Base-by-base conservation (phyloP, 2,797 vertebrate genomes). In the Falco columbarius region DNA sequence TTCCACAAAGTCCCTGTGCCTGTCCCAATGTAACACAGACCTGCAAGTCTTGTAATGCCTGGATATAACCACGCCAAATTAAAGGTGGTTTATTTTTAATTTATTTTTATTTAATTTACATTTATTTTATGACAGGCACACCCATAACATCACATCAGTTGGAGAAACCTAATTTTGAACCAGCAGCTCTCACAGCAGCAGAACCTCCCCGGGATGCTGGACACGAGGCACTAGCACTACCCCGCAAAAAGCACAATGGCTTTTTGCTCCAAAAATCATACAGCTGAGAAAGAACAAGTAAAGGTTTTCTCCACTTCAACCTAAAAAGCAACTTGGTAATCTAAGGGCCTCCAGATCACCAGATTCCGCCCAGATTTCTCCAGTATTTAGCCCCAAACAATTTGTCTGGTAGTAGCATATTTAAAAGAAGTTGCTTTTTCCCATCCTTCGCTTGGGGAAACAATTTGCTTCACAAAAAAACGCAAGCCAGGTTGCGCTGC, bases 131-230 rank as follows among this genome's bases (percentile, higher is more conserved):
- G 13, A 30, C 12, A 79, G 0, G 9, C 13, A 32, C 19, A 13
- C 6, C 61, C 3, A 0, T 27, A 44, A 42, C 0, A 20, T 3
- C 15, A 9, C 0, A 1, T 0, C 1, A 0, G 6, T 26, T 9
- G 58, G 4, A 65, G 4, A 63, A 71, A 42, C 2, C 6, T 2
- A 0, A 55, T 63, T 84, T 29, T n/a, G 6, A 20, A 89, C 13
- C 3, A 49, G 30, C 56, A 71, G n/a, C 15, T 63, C 34, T 32
- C 15, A 20, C 15, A 77, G 61, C 42, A 70, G 38, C 42, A 54
- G 20, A 59, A 17, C 8, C 12, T 47, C 56, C 8, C 10, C 10
- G 7, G 7, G 19, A 36, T 0, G n/a, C 8, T 9, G 36, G 36
- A 29, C 7, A 26, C 3, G 3, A 20, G 1, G 7, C 2, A 66